These are phyloP conservation scores for Cyanoramphus novaezelandiae DNA, from an alignment of 2,113 vertebrate genomes.

Conservation along the genomic window DNA sequence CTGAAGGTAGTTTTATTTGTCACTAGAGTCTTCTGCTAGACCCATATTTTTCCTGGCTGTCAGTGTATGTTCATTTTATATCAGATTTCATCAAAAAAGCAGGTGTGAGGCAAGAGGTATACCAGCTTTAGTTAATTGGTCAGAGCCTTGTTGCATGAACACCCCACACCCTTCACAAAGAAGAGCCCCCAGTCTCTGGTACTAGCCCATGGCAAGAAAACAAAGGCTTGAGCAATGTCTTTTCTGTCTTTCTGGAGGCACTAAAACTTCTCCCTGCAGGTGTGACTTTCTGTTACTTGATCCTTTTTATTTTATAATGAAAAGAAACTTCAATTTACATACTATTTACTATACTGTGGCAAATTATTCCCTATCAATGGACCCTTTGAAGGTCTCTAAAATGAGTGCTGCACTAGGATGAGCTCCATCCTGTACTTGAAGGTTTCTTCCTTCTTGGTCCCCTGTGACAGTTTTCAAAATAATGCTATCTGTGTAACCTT, in stretches of 20 bases:
- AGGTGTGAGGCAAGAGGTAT: accelerated
- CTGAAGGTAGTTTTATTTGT: neutral
- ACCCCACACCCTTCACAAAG: neutral
- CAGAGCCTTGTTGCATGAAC: neutral
- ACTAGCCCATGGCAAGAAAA: neutral
- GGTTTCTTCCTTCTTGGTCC: neutral
- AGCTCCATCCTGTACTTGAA: neutral
- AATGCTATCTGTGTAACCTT: neutral
- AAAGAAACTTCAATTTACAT: neutral
- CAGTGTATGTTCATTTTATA: neutral
- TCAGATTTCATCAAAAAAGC: neutral
- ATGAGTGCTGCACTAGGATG: neutral
- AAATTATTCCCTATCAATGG: neutral
- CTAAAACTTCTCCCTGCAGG: neutral
- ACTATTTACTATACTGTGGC: neutral
- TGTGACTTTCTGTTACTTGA: neutral
- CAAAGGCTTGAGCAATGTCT: neutral
- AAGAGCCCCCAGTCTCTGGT: neutral
- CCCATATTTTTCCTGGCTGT: neutral
- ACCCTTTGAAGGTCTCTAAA: neutral
- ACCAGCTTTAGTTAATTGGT: neutral
- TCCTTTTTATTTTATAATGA: neutral
- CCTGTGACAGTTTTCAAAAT: neutral
- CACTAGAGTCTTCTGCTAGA: neutral
- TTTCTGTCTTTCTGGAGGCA: neutral